Conservation (phyloP, 2,888 invertebrate genomes). For the Globia sparganii region DNA sequence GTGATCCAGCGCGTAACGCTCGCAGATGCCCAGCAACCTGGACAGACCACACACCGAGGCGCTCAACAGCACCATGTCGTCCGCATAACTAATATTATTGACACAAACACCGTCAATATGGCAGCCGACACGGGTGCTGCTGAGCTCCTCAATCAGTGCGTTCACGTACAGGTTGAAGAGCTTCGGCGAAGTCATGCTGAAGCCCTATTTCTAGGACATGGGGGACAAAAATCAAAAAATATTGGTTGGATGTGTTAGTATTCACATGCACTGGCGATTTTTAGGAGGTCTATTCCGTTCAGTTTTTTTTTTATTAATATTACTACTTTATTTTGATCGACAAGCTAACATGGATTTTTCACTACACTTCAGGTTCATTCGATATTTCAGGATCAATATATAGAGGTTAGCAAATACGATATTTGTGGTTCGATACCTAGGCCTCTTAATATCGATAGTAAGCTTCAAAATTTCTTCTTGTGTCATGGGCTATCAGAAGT, state of each 20-base stretch:
- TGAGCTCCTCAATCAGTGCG: too few relatives aligned
- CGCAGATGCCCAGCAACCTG: too few relatives aligned
- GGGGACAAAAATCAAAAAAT: background rate
- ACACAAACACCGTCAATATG: too few relatives aligned
- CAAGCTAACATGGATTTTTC: background rate
- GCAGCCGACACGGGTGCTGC: too few relatives aligned
- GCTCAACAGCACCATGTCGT: too few relatives aligned
- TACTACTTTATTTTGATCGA: background rate
- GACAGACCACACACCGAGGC: too few relatives aligned
- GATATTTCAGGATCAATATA: too few relatives aligned
- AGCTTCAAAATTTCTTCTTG: background rate
- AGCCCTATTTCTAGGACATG: background rate
- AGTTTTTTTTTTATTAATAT: background rate
- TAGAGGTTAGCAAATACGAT: background rate
- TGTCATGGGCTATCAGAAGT: background rate
- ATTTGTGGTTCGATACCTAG: background rate
- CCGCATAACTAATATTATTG: too few relatives aligned
- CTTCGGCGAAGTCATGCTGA: too few relatives aligned
- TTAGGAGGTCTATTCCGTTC: background rate
- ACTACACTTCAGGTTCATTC: too few relatives aligned
- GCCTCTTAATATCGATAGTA: background rate
- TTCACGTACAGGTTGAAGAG: too few relatives aligned
- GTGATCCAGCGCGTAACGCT: too few relatives aligned
- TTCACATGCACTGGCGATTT: background rate
- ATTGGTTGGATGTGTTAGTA: background rate